Evolutionary conservation across 2,888 invertebrate species (phyloP).

Genomic region (Neuroscelio doddi): DNA sequence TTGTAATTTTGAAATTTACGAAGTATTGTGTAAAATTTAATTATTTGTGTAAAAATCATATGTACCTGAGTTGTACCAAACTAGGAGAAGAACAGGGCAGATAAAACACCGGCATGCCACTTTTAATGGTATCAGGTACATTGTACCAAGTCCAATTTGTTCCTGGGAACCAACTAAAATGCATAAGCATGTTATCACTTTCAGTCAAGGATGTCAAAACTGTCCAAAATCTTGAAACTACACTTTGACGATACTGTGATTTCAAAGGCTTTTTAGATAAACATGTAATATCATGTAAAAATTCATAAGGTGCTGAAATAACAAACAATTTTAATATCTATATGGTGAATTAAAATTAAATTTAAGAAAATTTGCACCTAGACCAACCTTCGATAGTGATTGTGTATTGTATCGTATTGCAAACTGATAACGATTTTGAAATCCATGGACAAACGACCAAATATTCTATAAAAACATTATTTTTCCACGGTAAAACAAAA

Average conservation of each 20-base stretch:
- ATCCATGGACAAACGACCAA: conserved; percentile 77
- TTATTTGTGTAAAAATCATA: conserved; percentile 5
- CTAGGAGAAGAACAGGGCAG: conserved; percentile 70
- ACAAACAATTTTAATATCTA: not conserved
- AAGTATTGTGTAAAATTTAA: too few species aligned
- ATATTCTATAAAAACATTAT: conserved; percentile 81
- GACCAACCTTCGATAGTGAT: conserved; percentile 70
- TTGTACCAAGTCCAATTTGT: conserved; percentile 76
- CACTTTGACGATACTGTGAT: conserved; percentile 78
- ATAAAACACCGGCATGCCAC: conserved; percentile 81
- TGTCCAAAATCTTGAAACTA: conserved; percentile 79
- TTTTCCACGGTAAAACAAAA: conserved; percentile 82
- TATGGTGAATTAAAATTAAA: too few species aligned
- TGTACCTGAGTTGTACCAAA: conserved; percentile 64
- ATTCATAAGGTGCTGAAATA: conserved; percentile 79
- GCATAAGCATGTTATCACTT: conserved; percentile 79
- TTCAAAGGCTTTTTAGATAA: conserved; percentile 77
- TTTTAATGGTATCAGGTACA: conserved; percentile 80
- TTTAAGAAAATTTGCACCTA: not conserved
- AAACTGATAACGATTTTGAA: conserved; percentile 66
- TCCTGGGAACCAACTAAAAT: conserved; percentile 80
- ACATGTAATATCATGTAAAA: conserved; percentile 83
- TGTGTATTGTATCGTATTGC: conserved; percentile 70
- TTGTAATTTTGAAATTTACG: too few species aligned
- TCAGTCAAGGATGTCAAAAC: conserved; percentile 78